Base-by-base conservation (phyloP, 2,888 invertebrate genomes). In the Caenorhabditis sp. region DNA sequence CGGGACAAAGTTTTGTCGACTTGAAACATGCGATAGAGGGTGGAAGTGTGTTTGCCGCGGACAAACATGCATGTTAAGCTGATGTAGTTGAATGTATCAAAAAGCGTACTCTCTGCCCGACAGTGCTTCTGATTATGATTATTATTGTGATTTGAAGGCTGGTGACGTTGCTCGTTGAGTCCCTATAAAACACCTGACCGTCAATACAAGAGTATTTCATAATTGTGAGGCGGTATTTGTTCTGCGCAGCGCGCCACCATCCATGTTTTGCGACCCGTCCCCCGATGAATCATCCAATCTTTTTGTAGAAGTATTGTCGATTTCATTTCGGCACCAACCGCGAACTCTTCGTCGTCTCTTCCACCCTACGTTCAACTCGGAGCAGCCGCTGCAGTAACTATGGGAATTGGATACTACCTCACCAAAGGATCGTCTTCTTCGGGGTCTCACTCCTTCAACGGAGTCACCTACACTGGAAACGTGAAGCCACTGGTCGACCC, bases 331-430 rank as follows among this genome's bases (percentile, higher is more conserved):
- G 51, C 82, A 72, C 67, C 78, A 15, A 32, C 68, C 22, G 32
- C 67, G 28, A 77, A 65, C 47, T 61, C 68, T 1, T 13, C 64
- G 18, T 50, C 69, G 15, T 47, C 77, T 11, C 68, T 79, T 58
- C 74, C 76, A 18, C 74, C 78, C 6, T 79, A 74, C 65, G 55
- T 82, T 32, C 74, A 84, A 51, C 55, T 86, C 50, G 87, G 85
- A 68, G 86, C 86, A 26, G 85, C 86, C 32, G 87, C 86, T 32
- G 87, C 85, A 26, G 83, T 84, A 18, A 85, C 87, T 28, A 87
- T 87, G 87, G 87, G 87, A 44, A 76, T 86, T 44, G 86, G 86
- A 26, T 87, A 86, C 71, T 87, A 85, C 65, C 70, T 87, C 69
- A 77, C 85, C 24, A 82, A 82, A 22, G 60, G 72, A n/a, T 47